Base-by-base conservation (phyloP, 2,113 vertebrate species). In the Clarias magur region DNA sequence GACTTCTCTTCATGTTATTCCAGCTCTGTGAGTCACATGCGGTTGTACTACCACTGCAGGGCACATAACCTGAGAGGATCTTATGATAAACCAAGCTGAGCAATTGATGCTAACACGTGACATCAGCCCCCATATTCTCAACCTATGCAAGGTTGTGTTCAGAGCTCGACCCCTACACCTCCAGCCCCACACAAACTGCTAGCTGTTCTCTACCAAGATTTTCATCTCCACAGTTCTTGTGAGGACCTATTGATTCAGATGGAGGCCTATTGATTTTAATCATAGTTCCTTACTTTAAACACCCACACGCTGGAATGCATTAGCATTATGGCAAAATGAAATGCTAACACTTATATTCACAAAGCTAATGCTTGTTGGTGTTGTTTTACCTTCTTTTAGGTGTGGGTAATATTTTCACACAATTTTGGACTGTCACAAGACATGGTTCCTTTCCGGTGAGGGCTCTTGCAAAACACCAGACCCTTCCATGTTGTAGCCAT, bases 401-500 rank as follows among this genome's bases (percentile, higher is more conserved):
- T 90, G 88, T 21, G 16, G 83, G 87, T 89, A 90, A 90, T 85
- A 91, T 91, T 89, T 89, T 83, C 42, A 67, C 60, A 88, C 88
- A 87, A 68, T 87, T 91, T 85, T 84, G 89, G 84, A 88, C 81
- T 76, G 89, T 86, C 76, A 82, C 79, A 75, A 86, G 90, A 83
- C 88, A 87, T 42, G 78, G 70, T 88, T 92, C 86, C 84, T 90
- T 75, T 67, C 88, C 89, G 60, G 34, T 48, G 27, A 23, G 11
- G 6, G 30, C 16, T 83, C 65, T 21, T 89, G 86, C 84, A 88
- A 88, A 89, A 85, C 89, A 89, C 89, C 84, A 90, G 60, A 90
- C 92, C 87, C 91, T 91, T 91, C 89, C 86, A 83, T 88, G 88
- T 84, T 73, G 86, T 88, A 91, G 85, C 27, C 42, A n/a, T n/a